Evolutionary conservation across 2,113 vertebrate genomes (phyloP), one percentile per base, ranked within the genome.

Genomic region (Bufo bufo): DNA sequence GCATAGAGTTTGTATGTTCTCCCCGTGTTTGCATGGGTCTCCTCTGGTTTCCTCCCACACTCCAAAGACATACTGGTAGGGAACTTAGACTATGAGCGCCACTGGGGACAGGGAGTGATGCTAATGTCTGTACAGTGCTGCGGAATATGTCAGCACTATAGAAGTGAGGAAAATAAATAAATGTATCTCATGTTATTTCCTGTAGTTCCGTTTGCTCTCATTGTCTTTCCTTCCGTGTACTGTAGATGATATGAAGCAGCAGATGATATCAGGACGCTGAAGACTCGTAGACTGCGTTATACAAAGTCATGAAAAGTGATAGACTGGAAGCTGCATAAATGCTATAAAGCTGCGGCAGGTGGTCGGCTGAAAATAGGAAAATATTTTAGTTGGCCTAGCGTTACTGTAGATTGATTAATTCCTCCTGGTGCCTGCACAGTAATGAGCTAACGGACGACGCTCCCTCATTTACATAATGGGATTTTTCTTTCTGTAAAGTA

Each of bases 401-500:
- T 82, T 82, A 82, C 6, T 82, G 54, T 19, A 47, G 33, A 56
- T 82, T 61, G 58, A 63, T 82, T 49, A 14, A 49, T 47, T 47
- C 43, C 61, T 8, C 43, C 16, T 45, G 23, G 56, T 3, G 59
- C 33, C 58, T 33, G 20, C 16, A 19, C 33, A n/a, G n/a, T 59
- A 3, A 23, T 20, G 23, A 80, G 58, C 33, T 11, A 43, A 63
- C 79, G 43, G 23, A 47, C 43, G 59, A 1, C 2, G 7, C 58
- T 4, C 33, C 54, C 16, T 63, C 33, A 79, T 58, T 80, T 80
- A 3, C 79, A 82, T 82, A 82, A 82, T 63, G 16, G 9, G 33
- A 61, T 61, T 61, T 59, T 61, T 77, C 19, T 47, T 61, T 61
- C 56, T 33, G 19, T 61, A 20, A 6, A 61, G 33, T 82, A 14